phyloP scores from a whole-genome alignment of 1,140 invertebrate genomes.

The Theocolax elegans region DNA sequence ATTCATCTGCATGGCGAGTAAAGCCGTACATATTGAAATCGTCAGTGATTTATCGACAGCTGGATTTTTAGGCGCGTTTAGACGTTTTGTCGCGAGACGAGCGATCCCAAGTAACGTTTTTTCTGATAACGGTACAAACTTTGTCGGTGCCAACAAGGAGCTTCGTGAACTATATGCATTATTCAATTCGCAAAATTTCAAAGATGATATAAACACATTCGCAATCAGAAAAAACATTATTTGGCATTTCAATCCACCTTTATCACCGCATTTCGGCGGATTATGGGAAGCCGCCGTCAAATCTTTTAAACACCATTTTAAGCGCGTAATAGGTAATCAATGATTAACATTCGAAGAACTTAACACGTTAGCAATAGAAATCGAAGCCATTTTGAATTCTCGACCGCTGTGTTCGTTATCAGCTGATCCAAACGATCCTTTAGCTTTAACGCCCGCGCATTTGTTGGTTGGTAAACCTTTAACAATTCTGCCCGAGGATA shows the following conservation, averaged over 20 bases:
- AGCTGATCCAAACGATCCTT: slow-evolving; percentile 11
- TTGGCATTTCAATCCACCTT: slow-evolving; percentile 21
- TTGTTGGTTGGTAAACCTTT: too few species aligned
- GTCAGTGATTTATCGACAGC: too few species aligned
- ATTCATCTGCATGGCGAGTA: too few species aligned
- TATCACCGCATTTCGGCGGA: slow-evolving; percentile 24
- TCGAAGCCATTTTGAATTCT: too few species aligned
- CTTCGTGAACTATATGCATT: slow-evolving; percentile 8
- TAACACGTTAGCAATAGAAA: too few species aligned
- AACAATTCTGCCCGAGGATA: too few species aligned
- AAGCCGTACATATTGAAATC: too few species aligned
- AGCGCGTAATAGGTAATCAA: neutral
- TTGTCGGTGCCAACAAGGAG: slow-evolving; percentile 27
- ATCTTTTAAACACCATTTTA: slow-evolving; percentile 20
- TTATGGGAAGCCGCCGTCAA: slow-evolving; percentile 24
- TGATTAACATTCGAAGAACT: slow-evolving; percentile 9
- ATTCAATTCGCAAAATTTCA: neutral
- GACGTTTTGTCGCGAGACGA: too few species aligned
- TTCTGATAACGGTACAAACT: slow-evolving; percentile 35
- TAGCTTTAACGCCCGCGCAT: too few species aligned
- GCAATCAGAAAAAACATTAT: neutral
- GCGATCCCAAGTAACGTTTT: too few species aligned
- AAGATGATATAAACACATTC: neutral
- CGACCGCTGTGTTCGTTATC: neutral
- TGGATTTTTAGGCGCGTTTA: too few species aligned